Evolutionary conservation across 2,888 invertebrate genomes (phyloP).

Genomic region (Parapristionchus giblindavisi): DNA sequence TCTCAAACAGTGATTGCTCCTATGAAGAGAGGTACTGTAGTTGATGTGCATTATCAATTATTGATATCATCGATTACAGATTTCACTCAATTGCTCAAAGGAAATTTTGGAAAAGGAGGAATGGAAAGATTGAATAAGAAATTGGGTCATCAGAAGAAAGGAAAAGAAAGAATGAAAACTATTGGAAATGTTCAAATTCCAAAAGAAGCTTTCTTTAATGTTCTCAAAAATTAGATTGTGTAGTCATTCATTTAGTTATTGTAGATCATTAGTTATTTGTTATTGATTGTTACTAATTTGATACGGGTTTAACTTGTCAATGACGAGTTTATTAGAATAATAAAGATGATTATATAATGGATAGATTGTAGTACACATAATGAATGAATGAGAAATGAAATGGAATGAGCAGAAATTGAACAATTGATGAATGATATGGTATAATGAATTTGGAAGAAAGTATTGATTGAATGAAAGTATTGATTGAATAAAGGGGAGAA

Average conservation of each 20-base stretch:
- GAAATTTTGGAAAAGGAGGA: constrained; percentile 61
- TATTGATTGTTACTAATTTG: neutral
- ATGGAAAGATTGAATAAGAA: constrained; percentile 82
- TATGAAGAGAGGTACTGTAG: constrained; percentile 50
- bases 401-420: no score
- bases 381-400: constrained; percentile 10
- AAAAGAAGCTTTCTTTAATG: constrained; percentile 85
- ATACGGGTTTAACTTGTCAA: constrained; percentile 1
- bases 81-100: constrained; percentile 62
- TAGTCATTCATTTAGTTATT: neutral
- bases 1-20: constrained; percentile 59
- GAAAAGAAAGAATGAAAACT: constrained; percentile 90
- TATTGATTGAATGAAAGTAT: neutral
- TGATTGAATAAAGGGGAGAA: neutral
- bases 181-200: constrained; percentile 90
- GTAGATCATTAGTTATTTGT: neutral
- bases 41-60: neutral
- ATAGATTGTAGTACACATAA: neutral
- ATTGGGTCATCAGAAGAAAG: constrained; percentile 87
- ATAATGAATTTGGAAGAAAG: neutral
- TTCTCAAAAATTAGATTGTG: constrained; percentile 53
- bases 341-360: no score
- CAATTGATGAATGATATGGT: neutral
- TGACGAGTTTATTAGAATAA: no score
- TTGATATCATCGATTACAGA: constrained; percentile 42